These are phyloP conservation scores for Sabatieria punctata DNA, from an alignment of 2,888 invertebrate genomes.

Conservation along the genomic window DNA sequence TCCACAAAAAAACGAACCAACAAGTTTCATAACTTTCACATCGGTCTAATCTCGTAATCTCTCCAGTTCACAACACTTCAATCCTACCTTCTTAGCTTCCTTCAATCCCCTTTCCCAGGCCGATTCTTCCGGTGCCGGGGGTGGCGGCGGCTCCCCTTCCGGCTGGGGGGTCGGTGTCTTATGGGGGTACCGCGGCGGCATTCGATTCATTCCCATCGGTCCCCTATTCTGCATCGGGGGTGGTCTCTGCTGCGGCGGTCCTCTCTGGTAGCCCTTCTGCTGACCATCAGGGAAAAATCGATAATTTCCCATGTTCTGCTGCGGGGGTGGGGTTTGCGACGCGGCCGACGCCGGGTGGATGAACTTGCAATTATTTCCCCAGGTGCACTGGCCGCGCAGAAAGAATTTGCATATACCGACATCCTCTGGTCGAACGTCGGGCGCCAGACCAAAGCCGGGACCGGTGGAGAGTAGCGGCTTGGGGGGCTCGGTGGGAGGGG, in stretches of 20 bases:
- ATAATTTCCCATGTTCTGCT: too few species aligned
- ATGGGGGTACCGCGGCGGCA: neutral
- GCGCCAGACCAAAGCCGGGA: neutral
- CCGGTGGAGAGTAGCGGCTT: neutral
- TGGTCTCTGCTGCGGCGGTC: neutral
- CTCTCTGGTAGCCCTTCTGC: neutral
- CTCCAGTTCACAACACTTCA: neutral
- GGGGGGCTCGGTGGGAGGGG: neutral
- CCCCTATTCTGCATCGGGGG: neutral
- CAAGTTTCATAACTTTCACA: too few species aligned
- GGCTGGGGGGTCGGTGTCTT: neutral
- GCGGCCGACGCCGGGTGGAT: slow-evolving; percentile 34
- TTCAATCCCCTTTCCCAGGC: slow-evolving; percentile 89
- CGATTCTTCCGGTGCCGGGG: slow-evolving; percentile 48
- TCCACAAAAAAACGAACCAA: too few species aligned
- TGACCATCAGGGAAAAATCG: too few species aligned
- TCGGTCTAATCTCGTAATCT: too few species aligned
- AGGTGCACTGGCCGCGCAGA: slow-evolving; percentile 32
- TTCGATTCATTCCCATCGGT: neutral
- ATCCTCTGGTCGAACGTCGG: slow-evolving; percentile 9
- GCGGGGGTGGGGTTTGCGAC: too few species aligned
- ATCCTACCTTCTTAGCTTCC: slow-evolving; percentile 65
- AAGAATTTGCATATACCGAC: slow-evolving; percentile 30
- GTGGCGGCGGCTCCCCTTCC: neutral
- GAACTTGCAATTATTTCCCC: slow-evolving; percentile 34